A percentile compares a stretch with the other conserved stretches of the same genome.
Evolutionary conservation across 2,797 vertebrate species (phyloP).

Genomic region (Acrocephalus scirpaceus): DNA sequence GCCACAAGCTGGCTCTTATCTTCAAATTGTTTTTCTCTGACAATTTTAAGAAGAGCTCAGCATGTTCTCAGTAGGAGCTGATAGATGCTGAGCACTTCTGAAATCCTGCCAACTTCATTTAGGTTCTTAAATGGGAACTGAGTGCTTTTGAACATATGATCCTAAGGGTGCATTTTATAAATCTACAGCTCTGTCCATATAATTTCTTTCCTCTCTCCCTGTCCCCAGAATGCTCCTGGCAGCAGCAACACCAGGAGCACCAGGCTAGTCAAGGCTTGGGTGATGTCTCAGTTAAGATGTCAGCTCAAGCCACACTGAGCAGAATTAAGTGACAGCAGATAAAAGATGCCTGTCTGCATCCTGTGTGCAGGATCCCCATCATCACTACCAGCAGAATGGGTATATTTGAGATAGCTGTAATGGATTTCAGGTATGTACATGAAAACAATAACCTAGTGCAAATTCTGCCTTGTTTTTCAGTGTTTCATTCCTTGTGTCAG

Average conservation of each 20-base stretch:
- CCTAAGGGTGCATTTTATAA: slow-evolving; percentile 40
- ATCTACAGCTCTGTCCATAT: not conserved
- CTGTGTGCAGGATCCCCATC: not conserved
- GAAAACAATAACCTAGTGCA: not conserved
- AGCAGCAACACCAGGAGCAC: not conserved
- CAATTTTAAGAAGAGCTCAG: slow-evolving; percentile 61
- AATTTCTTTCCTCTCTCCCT: not conserved
- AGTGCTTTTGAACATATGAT: slow-evolving; percentile 36
- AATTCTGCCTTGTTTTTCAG: not conserved
- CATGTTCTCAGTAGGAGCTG: slow-evolving; percentile 60
- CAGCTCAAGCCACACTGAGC: not conserved
- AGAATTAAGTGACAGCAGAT: not conserved
- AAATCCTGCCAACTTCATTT: slow-evolving; percentile 60
- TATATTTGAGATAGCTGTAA: not conserved
- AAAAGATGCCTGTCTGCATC: not conserved
- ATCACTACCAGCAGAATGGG: not conserved
- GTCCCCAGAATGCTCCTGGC: not conserved
- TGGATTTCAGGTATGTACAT: not conserved
- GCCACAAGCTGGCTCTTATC: slow-evolving; percentile 55
- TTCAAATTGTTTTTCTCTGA: slow-evolving; percentile 57
- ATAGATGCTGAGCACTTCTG: slow-evolving; percentile 63
- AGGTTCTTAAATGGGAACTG: slow-evolving; percentile 28
- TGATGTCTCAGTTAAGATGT: slow-evolving; percentile 16
- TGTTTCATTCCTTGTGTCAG: not conserved
- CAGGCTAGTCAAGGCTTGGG: not conserved